These are phyloP conservation scores for Bombus difficillimus DNA, from an alignment of 1,140 invertebrate species.

Conservation along the genomic window DNA sequence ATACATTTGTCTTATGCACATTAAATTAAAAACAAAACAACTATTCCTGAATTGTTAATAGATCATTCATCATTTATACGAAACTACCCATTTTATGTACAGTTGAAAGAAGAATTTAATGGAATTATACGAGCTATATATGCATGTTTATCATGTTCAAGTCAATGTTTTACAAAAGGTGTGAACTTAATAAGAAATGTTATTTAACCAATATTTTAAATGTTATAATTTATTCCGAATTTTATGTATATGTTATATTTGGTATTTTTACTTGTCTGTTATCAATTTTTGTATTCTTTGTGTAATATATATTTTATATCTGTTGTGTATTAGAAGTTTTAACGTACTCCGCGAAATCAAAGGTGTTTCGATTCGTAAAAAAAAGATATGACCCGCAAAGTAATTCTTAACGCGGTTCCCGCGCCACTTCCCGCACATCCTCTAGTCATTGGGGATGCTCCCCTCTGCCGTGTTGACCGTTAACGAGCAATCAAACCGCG, in stretches of 20 bases:
- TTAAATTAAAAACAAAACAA: not conserved
- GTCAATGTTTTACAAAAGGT: not conserved
- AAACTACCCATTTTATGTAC: not conserved
- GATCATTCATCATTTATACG: not conserved
- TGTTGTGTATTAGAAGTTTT: not conserved
- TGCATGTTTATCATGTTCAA: not conserved
- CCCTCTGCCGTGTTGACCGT: constrained; percentile 62
- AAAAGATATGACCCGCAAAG: constrained; percentile 45
- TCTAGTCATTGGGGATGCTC: constrained; percentile 72
- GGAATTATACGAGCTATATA: not conserved
- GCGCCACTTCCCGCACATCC: constrained; percentile 77
- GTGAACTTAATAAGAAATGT: not conserved
- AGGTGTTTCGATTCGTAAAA: constrained; percentile 3
- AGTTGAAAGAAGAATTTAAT: not conserved
- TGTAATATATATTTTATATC: not conserved
- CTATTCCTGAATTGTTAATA: not conserved
- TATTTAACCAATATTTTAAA: not conserved
- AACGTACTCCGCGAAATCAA: not conserved
- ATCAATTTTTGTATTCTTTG: not conserved
- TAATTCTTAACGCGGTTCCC: constrained; percentile 67
- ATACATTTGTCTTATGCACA: not conserved
- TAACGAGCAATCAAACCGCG: constrained; percentile 59
- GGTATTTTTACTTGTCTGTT: not conserved
- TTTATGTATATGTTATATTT: not conserved
- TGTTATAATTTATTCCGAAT: not conserved